Conservation (phyloP, 23 tunicate species). For the Ciona savignyi region DNA sequence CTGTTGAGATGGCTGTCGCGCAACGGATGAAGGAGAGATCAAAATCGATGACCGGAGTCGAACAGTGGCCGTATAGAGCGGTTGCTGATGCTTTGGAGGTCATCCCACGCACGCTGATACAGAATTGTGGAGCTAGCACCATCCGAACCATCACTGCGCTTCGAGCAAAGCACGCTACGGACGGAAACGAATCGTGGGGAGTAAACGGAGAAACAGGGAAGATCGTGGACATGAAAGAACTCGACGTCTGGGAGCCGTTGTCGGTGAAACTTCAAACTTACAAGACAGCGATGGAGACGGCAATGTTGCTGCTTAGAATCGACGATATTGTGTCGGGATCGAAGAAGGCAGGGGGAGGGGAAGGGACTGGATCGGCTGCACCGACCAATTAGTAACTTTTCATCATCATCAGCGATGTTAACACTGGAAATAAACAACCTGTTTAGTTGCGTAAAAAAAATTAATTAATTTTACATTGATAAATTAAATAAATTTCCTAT, state of each 20-base stretch:
- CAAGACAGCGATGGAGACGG: slow-evolving; percentile 98
- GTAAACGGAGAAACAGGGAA: slow-evolving; percentile 89
- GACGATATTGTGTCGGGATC: slow-evolving; percentile 94
- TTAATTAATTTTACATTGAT: no score
- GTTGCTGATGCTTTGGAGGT: slow-evolving; percentile 93
- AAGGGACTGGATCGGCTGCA: slow-evolving; percentile 58
- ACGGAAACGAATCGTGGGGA: slow-evolving; percentile 68
- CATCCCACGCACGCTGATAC: slow-evolving; percentile 86
- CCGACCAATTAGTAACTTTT: slow-evolving; percentile 24
- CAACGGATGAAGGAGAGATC: slow-evolving; percentile 73
- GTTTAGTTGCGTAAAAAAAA: no score
- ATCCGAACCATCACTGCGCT: slow-evolving; percentile 79
- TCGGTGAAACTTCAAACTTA: slow-evolving; percentile 88
- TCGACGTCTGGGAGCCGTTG: slow-evolving; percentile 93
- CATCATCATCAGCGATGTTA: no score
- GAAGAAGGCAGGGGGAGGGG: slow-evolving; percentile 78
- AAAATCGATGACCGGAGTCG: slow-evolving; percentile 93
- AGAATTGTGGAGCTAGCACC: slow-evolving; percentile 94
- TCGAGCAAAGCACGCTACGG: slow-evolving; percentile 72
- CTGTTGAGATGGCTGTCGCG: slow-evolving; percentile 94
- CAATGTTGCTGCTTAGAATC: slow-evolving; percentile 81
- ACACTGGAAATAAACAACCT: no score
- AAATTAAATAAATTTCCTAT: no score
- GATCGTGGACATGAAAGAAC: slow-evolving; percentile 65
- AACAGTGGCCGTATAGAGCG: slow-evolving; percentile 96